Base-by-base conservation (phyloP, 2,888 invertebrate species). In the Disparrhopalites patrizii region DNA sequence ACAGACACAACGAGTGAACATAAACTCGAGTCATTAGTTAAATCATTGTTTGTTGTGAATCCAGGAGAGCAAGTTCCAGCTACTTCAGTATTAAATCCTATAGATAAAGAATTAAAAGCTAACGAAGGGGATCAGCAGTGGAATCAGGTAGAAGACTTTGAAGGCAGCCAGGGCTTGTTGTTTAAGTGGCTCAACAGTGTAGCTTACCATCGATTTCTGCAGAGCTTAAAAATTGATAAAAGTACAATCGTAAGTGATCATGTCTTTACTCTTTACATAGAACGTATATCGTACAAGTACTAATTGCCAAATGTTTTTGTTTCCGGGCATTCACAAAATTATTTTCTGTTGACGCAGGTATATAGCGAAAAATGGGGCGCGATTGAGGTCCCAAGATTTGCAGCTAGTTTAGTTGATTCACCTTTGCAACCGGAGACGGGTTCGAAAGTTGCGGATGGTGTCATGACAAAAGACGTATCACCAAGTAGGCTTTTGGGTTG, bases 311-410 rank as follows among this genome's bases (percentile, higher is more conserved):
- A n/a, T n/a, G n/a, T n/a, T n/a, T n/a, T n/a, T n/a, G n/a, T n/a
- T n/a, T n/a, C n/a, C n/a, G n/a, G n/a, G n/a, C n/a, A n/a, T n/a
- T n/a, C n/a, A n/a, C 28, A 7, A 43, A 36, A 23, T 25, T 27
- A 25, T 30, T 51, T 61, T 13, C 10, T 47, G 30, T 52, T 7
- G 8, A 33, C 51, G 20, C 38, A 68, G 69, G 62, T 74, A 54
- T 73, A 73, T 51, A 69, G 68, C 61, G 68, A 65, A 36, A 72
- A 69, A 54, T 74, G 70, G 70, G 74, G 74, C 8, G 67, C 69
- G 1, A 70, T 73, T 30, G 74, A 74, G 64, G 72, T 74, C 15
- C 74, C 74, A 28, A 65, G 66, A 33, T 74, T 73, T 68, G 74
- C 74, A 47, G 68, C 74, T 27, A 73, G 73, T 61, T 65, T 74